Percentiles rank a stretch among this genome's conserved stretches.
These are phyloP conservation scores for Rhodinocichla rosea DNA, from an alignment of 2,113 vertebrate species.

Conservation along the genomic window DNA sequence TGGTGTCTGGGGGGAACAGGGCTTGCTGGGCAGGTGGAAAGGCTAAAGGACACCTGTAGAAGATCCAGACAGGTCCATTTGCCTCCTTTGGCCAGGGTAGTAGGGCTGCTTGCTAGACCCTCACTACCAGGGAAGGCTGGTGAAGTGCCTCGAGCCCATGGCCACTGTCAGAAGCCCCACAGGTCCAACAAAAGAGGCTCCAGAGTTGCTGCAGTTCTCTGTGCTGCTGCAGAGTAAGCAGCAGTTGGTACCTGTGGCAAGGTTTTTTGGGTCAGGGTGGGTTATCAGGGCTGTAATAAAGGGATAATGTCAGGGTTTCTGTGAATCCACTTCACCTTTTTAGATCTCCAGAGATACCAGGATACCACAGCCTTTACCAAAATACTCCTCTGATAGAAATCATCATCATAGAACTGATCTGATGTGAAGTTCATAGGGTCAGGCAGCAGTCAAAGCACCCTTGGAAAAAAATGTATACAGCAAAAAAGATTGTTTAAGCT, in stretches of 20 bases:
- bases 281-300: background rate
- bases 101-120: background rate
- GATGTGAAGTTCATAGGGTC: background rate
- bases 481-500: background rate
- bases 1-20: background rate
- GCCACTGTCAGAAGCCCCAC: background rate
- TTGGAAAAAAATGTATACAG: background rate
- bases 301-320: background rate
- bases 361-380: background rate
- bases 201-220: background rate
- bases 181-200: background rate
- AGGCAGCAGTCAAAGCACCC: background rate
- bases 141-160: background rate
- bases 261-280: background rate
- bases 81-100: background rate
- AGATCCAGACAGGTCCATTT: rapidly evolving
- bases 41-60: background rate
- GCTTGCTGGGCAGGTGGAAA: background rate
- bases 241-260: background rate
- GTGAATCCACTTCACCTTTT: background rate
- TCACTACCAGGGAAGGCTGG: background rate
- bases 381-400: background rate
- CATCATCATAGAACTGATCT: background rate
- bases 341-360: background rate
- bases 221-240: background rate